Evolutionary conservation across 2,888 invertebrate genomes (phyloP), one percentile per base, ranked within the genome.

Genomic region (Macrosiphum euphorbiae): DNA sequence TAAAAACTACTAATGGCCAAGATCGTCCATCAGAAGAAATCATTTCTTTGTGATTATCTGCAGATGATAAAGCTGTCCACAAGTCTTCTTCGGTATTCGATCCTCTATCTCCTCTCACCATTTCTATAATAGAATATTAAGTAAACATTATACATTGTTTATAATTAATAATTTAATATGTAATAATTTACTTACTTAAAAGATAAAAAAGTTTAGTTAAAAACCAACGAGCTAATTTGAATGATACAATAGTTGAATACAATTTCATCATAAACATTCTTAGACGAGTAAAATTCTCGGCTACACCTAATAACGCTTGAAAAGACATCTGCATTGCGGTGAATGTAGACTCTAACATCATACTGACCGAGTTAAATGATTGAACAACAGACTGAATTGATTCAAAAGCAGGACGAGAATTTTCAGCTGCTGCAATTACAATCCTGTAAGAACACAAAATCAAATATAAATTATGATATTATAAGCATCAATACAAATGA

Each of bases 311-410:
- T 95, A 99, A 98, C 92, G 99, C 99, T 95, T 98, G 97, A 96
- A 99, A 99, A 0, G 99, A 99, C 96, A 98, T 99, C 44, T 99
- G 98, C 95, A 99, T 97, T 7, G 99, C 99, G 95, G 94, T 94
- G 41, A 95, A 99, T 88, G 99, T 99, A 47, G 99, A 99, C 95
- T 99, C 99, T 94, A 99, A 96, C 98, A 99, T 99, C 97, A 99
- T 98, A 5, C 99, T 98, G 5, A 99, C 97, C 92, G 99, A 99
- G 41, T 98, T 98, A 95, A 99, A 98, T 0, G 99, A 98, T 95
- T 98, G 97, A 4, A 99, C 98, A 44, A 99, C 96, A 92, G 98
- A 98, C 96, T 99, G 99, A 95, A 99, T 98, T 28, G 98, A 98
- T 95, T 99, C 98, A 96, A 99, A 99, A 16, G 99, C 98, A 94